Base-by-base conservation (phyloP, 2,113 vertebrate genomes). In the Sander lucioperca region DNA sequence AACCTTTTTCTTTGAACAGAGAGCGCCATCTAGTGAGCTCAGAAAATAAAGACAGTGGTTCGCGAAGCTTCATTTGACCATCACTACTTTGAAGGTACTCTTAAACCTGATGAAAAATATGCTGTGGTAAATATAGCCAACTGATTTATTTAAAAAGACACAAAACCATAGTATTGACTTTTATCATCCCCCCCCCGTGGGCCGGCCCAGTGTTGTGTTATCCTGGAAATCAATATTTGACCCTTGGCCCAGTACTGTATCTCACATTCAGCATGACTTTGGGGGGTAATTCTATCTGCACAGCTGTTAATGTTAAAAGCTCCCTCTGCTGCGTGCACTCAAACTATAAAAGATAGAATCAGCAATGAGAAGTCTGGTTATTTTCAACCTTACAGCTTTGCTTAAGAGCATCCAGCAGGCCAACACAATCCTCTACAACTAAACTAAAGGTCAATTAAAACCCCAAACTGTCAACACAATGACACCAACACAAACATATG, bases 251-350 rank as follows among this genome's bases (percentile, higher is more conserved):
- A 83, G 74, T 88, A 43, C 39, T 43, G 10, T 43, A 71, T 83
- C 33, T 85, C 89, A 90, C 85, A 79, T 86, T 90, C 80, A 89
- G 80, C 50, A 25, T 79, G 80, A 88, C 87, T 88, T 90, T 90
- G 83, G 6, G 27, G 72, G 39, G 39, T 43, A 54, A 61, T 67
- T 75, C 39, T 88, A 57, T 80, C 72, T 45, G 61, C 23, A 48
- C 19, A 39, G 2, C 25, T 62, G 43, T 74, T 87, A 45, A 66
- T 70, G 62, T 62, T 53, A 62, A 75, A 43, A 56, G 56, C 50
- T 71, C 21, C 21, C 65, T 71, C 18, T 66, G 18, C n/a, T 73
- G n/a, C 71, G 70, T 67, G 5, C 36, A 48, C 64, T 45, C 59
- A 25, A 30, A 54, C 63, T 61, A 45, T 62, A 69, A 76, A 77